A percentile compares a stretch with the other conserved stretches of the same genome.
Evolutionary conservation across 2,888 invertebrate genomes (phyloP).

Genomic region (Melitaea athalia): DNA sequence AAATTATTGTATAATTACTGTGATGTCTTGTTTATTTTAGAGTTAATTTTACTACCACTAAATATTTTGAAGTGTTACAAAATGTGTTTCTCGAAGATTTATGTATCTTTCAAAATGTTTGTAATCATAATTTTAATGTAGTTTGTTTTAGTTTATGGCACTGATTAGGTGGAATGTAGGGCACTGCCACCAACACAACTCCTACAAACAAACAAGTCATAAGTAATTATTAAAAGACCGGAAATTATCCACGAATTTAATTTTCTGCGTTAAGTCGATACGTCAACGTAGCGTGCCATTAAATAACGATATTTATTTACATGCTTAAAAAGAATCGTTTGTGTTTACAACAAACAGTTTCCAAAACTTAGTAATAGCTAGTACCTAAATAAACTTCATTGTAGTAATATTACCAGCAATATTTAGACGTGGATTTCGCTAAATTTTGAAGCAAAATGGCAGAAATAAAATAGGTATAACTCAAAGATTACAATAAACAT

Average conservation of each 20-base stretch:
- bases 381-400: conserved; percentile 11
- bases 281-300: conserved; percentile 22
- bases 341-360: conserved; percentile 25
- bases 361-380: conserved; percentile 31
- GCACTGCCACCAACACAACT: conserved; percentile 42
- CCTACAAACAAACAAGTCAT: conserved; percentile 32
- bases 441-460: neutral
- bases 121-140: conserved; percentile 37
- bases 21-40: neutral
- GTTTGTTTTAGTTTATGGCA: conserved; percentile 36
- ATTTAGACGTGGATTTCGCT: conserved; percentile 11
- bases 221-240: conserved; percentile 33
- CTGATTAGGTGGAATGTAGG: conserved; percentile 40
- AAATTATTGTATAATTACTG: neutral
- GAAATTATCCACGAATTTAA: conserved; percentile 35
- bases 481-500: neutral
- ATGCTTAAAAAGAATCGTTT: conserved; percentile 26
- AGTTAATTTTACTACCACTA: neutral
- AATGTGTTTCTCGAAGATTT: conserved; percentile 36
- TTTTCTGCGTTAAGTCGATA: conserved; percentile 26
- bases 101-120: conserved; percentile 41
- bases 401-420: conserved; percentile 9
- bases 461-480: neutral
- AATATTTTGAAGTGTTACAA: conserved; percentile 9
- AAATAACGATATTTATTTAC: conserved; percentile 27